Evolutionary conservation across 2,113 vertebrate genomes (phyloP).

Genomic region (Hylia prasina): DNA sequence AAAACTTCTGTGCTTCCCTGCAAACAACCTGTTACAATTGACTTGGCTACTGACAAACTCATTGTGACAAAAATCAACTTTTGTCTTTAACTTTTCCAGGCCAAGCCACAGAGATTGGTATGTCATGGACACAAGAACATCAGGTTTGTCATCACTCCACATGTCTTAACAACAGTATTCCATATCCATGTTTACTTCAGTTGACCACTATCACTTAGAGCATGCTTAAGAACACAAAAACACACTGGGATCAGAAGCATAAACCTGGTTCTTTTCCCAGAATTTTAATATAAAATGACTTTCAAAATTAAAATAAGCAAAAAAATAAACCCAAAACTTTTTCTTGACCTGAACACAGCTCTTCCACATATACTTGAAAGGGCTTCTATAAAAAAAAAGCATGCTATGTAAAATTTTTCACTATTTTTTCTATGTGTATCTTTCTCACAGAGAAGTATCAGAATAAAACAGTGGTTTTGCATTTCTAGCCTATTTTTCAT

Average conservation of each 20-base stretch:
- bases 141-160: neutral
- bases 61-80: neutral
- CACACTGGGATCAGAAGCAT: neutral
- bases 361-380: neutral
- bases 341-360: neutral
- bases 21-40: neutral
- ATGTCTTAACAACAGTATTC: neutral
- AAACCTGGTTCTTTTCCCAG: neutral
- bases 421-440: neutral
- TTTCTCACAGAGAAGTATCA: neutral
- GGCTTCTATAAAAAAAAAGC: neutral
- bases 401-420: neutral
- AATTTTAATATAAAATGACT: neutral
- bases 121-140: neutral
- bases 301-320: neutral
- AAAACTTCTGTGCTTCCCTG: neutral
- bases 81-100: neutral
- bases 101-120: neutral
- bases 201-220: neutral
- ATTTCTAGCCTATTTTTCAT: neutral
- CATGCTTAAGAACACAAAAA: neutral
- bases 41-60: neutral
- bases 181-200: neutral
- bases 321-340: neutral
- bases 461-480: neutral